phyloP scores from a whole-genome alignment of 2,113 vertebrate species.

The Protobothrops mucrosquamatus region DNA sequence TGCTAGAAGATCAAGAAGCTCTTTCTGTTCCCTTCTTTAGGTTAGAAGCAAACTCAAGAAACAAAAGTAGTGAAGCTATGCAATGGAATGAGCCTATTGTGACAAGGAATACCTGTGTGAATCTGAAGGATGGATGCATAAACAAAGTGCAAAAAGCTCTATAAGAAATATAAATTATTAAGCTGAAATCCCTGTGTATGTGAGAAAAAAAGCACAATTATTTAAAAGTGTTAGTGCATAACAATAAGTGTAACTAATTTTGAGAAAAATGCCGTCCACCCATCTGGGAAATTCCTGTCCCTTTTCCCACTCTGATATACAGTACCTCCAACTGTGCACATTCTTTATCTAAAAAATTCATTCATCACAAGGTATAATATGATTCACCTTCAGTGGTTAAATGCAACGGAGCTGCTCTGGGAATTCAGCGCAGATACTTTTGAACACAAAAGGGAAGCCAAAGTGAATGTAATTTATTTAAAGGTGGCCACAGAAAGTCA shows the following conservation, averaged over 20 bases:
- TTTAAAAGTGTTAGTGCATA: neutral
- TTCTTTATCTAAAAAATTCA: neutral
- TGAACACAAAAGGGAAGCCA: neutral
- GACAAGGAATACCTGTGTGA: neutral
- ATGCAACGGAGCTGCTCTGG: neutral
- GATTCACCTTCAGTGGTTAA: neutral
- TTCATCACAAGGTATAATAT: neutral
- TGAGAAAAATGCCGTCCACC: neutral
- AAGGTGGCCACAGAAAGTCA: neutral
- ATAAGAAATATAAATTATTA: neutral
- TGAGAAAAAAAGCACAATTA: neutral
- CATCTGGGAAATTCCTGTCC: neutral
- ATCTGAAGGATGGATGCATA: neutral
- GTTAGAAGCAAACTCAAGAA: neutral
- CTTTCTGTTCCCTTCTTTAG: neutral
- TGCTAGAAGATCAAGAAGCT: neutral
- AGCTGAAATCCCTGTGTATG: neutral
- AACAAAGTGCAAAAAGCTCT: neutral
- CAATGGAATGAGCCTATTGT: neutral
- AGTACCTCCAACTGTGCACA: neutral
- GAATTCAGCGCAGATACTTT: neutral
- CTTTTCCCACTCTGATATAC: neutral
- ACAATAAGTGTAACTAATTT: neutral
- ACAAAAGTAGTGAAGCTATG: neutral
- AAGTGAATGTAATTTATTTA: neutral